These are phyloP conservation scores for Pipistrellus pipistrellus DNA, from an alignment of 2,797 vertebrate species.

Conservation along the genomic window DNA sequence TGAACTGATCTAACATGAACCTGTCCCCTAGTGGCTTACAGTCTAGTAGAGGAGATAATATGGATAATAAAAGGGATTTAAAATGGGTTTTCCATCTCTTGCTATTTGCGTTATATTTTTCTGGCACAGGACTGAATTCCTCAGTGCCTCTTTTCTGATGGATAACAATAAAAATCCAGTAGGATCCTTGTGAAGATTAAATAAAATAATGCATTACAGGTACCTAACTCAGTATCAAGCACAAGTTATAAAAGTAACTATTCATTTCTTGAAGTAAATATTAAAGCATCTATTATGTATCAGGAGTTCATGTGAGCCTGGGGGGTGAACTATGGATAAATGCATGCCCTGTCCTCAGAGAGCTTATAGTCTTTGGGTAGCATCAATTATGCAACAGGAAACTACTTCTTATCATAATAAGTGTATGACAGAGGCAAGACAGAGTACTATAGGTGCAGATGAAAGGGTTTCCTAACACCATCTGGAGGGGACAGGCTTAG, in stretches of 20 bases:
- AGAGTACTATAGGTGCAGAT: neutral
- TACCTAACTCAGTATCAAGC: neutral
- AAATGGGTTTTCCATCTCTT: neutral
- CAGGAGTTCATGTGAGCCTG: neutral
- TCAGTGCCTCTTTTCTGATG: neutral
- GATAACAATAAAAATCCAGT: neutral
- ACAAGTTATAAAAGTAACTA: neutral
- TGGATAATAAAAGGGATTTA: neutral
- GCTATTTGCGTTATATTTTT: neutral
- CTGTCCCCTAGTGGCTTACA: neutral
- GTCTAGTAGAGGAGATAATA: neutral
- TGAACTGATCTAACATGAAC: neutral
- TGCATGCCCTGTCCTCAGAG: neutral
- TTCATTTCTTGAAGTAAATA: neutral
- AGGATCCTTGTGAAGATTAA: neutral
- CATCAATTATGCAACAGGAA: neutral
- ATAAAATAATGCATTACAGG: neutral
- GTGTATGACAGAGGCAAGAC: neutral
- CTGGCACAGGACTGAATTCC: neutral
- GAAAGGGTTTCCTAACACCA: neutral
- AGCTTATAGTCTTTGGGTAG: neutral
- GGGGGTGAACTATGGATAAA: neutral
- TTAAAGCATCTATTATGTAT: neutral
- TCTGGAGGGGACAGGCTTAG: neutral
- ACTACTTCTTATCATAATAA: neutral